Percentiles rank a stretch among this genome's conserved stretches.
Evolutionary conservation across 2,797 vertebrate genomes (phyloP).

Genomic region (Mergus octosetaceus): DNA sequence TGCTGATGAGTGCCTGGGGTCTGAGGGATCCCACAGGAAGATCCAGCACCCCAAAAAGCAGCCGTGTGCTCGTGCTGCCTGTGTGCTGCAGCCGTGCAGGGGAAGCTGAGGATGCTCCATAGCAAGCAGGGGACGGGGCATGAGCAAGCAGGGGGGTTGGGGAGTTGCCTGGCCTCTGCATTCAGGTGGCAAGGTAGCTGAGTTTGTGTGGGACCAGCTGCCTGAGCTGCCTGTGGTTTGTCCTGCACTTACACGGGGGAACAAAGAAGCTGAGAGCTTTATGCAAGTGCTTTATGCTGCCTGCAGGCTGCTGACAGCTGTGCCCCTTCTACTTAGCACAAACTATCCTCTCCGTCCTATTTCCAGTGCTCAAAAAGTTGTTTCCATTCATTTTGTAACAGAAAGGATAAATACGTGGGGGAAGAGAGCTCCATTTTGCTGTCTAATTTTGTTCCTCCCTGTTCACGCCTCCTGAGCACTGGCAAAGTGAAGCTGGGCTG

Average conservation of each 20-base stretch:
- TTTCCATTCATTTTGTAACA: neutral
- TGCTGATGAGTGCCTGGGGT: neutral
- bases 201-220: accelerated
- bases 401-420: accelerated
- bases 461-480: accelerated
- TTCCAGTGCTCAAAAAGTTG: accelerated
- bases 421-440: neutral
- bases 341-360: neutral
- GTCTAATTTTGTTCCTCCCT: neutral
- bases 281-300: neutral
- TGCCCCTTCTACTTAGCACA: neutral
- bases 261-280: neutral
- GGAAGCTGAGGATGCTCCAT: neutral
- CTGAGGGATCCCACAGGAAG: neutral
- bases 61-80: accelerated
- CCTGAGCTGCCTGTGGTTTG: neutral
- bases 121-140: neutral
- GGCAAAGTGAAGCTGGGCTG: neutral
- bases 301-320: neutral
- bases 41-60: neutral
- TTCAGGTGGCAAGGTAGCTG: neutral
- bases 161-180: neutral
- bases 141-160: neutral
- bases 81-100: neutral
- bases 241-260: accelerated